phyloP scores from a whole-genome alignment of 2,888 invertebrate species.

The Thumatha senex region DNA sequence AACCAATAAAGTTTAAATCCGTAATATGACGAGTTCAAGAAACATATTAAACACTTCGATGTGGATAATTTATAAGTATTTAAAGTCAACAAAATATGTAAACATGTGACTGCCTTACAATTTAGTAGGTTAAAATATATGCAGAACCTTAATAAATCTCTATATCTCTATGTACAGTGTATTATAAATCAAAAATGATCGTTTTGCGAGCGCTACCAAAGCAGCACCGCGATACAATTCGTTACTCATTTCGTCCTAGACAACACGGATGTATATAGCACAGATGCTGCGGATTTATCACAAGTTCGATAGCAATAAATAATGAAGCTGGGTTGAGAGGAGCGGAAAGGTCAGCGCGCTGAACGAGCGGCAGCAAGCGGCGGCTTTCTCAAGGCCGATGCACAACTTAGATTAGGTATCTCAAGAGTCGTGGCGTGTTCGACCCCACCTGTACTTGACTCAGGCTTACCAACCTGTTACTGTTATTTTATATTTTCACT shows the following conservation, averaged over 20 bases:
- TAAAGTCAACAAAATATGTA: too few relatives aligned
- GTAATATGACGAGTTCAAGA: too few relatives aligned
- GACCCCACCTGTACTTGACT: conserved; percentile 59
- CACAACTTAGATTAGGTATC: conserved; percentile 68
- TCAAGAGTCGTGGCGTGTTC: conserved; percentile 53
- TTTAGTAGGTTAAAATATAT: conserved; percentile 10
- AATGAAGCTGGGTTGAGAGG: conserved; percentile 54
- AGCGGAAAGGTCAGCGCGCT: conserved; percentile 62
- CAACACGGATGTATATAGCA: conserved; percentile 67
- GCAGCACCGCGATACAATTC: conserved; percentile 46
- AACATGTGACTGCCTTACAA: not conserved
- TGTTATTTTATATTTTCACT: not conserved
- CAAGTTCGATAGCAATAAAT: conserved; percentile 63
- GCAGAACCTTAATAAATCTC: conserved; percentile 17
- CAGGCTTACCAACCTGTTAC: conserved; percentile 31
- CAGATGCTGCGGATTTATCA: conserved; percentile 69
- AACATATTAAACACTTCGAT: too few relatives aligned
- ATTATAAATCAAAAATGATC: conserved; percentile 21
- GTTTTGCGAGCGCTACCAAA: conserved; percentile 40
- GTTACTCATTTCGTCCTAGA: conserved; percentile 48
- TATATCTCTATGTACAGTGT: too few relatives aligned
- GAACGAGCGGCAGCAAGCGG: conserved; percentile 47
- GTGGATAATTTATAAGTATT: too few relatives aligned
- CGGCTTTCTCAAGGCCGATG: conserved; percentile 72
- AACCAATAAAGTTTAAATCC: too few relatives aligned